Evolutionary conservation across 2,888 invertebrate genomes (phyloP).

Genomic region (Acleris cristana): DNA sequence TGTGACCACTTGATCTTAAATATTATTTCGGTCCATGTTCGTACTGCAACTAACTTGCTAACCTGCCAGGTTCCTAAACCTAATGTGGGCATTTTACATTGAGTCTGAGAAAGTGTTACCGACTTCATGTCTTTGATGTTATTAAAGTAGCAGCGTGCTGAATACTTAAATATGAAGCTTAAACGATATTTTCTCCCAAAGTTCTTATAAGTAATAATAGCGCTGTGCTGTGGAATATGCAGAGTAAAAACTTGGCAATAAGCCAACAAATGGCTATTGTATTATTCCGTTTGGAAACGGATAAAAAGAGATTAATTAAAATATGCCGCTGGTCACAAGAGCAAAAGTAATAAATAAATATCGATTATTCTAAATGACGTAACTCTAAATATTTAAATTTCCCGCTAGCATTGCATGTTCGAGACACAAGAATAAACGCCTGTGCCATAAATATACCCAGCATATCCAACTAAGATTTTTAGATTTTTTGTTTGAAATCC

Average conservation of each 20-base stretch:
- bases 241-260: constrained; percentile 61
- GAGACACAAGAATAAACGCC: no score
- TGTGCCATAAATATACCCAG: no score
- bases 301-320: constrained; percentile 7
- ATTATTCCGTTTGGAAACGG: constrained; percentile 5
- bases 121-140: constrained; percentile 71
- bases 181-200: constrained; percentile 48
- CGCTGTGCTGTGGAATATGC: constrained; percentile 54
- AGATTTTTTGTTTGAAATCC: no score
- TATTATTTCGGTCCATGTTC: background rate
- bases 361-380: constrained; percentile 55
- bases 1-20: background rate
- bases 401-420: constrained; percentile 42
- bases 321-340: background rate
- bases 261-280: constrained; percentile 52
- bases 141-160: constrained; percentile 49
- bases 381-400: constrained; percentile 50
- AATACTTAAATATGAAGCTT: constrained; percentile 45
- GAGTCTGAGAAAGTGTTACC: constrained; percentile 72
- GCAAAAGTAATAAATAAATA: constrained; percentile 38
- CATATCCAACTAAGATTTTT: no score
- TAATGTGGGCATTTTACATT: constrained; percentile 86
- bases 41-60: constrained; percentile 40
- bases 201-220: constrained; percentile 52
- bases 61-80: constrained; percentile 91